phyloP scores from a whole-genome alignment of 2,797 vertebrate species.

The Malacoraja senta region DNA sequence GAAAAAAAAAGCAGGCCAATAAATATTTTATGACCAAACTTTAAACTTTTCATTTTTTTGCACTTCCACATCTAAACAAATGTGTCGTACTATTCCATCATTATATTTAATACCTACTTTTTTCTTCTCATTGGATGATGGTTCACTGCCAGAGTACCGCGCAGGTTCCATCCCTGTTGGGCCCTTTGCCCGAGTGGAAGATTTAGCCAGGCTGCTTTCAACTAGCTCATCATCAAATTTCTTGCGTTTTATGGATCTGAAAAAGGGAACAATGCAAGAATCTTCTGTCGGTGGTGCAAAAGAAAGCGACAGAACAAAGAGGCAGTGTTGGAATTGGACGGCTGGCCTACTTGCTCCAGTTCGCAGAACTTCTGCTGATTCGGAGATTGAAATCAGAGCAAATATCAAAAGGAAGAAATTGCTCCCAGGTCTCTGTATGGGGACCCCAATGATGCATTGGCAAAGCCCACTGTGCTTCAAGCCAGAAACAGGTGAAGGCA shows the following conservation, averaged over 20 bases:
- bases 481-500: background rate
- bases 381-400: background rate
- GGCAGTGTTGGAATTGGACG: background rate
- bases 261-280: conserved; percentile 18
- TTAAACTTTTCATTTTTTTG: background rate
- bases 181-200: conserved; percentile 83
- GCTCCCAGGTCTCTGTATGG: background rate
- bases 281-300: background rate
- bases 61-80: background rate
- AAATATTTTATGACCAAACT: background rate
- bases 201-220: conserved; percentile 93
- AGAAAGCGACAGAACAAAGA: conserved; percentile 3
- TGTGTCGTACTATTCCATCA: background rate
- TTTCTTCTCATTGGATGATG: conserved; percentile 82
- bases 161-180: conserved; percentile 75
- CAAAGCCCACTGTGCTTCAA: background rate
- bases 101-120: conserved; percentile 62
- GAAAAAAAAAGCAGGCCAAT: background rate
- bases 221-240: conserved; percentile 95
- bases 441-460: background rate
- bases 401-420: background rate
- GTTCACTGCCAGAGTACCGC: conserved; percentile 78
- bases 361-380: background rate
- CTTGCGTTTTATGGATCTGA: conserved; percentile 90
- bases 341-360: background rate